A percentile compares a stretch with the other conserved stretches of the same genome.
phyloP scores from a whole-genome alignment of 2,888 invertebrate species.

The Ormia ochracea region DNA sequence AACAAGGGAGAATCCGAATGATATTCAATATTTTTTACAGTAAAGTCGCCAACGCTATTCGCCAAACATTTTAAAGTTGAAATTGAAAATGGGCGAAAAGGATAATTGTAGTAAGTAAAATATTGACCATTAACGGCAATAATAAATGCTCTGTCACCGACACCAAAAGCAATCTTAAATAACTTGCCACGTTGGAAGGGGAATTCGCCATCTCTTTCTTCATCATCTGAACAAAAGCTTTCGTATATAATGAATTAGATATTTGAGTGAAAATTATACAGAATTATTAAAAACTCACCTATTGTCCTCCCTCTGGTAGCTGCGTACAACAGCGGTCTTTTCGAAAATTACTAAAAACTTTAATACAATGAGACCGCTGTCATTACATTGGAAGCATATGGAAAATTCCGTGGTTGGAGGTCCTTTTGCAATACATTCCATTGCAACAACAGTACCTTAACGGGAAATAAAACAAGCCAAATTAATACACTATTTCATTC shows the following conservation, averaged over 20 bases:
- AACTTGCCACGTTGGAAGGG: constrained; percentile 75
- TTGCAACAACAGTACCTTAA: constrained; percentile 73
- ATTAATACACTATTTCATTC: neutral
- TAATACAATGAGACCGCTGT: constrained; percentile 72
- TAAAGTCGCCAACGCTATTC: constrained; percentile 73
- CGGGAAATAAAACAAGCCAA: neutral
- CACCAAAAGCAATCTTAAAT: constrained; percentile 75
- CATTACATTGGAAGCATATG: constrained; percentile 76
- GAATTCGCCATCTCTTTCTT: constrained; percentile 76
- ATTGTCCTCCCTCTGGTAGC: constrained; percentile 73
- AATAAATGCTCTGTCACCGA: constrained; percentile 74
- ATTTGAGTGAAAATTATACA: neutral
- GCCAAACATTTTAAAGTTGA: constrained; percentile 75
- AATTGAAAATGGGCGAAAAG: constrained; percentile 72
- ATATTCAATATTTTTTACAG: constrained; percentile 73
- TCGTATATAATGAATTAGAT: too few species aligned
- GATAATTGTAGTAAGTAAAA: constrained; percentile 76
- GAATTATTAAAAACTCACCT: constrained; percentile 65
- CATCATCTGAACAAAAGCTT: constrained; percentile 73
- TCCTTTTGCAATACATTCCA: constrained; percentile 76
- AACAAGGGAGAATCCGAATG: constrained; percentile 74
- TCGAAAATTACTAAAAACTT: constrained; percentile 75
- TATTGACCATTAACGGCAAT: constrained; percentile 76
- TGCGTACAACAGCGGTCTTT: constrained; percentile 71
- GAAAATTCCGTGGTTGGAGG: constrained; percentile 74